phyloP scores from a whole-genome alignment of 1,140 invertebrate genomes.

The Bicyclus anynana region DNA sequence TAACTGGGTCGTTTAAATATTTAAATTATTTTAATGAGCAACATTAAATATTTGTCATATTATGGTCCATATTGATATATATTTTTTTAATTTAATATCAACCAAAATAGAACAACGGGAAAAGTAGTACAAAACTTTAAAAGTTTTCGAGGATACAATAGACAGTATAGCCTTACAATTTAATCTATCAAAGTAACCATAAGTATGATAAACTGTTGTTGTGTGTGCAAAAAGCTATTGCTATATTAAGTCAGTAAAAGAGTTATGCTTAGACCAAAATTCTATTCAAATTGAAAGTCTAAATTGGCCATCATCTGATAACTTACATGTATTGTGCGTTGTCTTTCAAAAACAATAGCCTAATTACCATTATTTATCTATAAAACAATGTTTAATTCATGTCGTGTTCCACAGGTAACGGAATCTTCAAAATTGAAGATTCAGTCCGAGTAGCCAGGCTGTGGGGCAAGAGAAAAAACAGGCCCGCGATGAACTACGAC shows the following conservation, averaged over 20 bases:
- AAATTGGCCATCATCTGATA: constrained; percentile 18
- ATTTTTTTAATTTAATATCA: too few relatives aligned
- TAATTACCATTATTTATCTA: constrained; percentile 30
- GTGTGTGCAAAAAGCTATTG: too few relatives aligned
- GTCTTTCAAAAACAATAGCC: constrained; percentile 35
- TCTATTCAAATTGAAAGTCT: not conserved
- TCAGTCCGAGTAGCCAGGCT: constrained; percentile 95
- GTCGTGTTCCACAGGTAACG: constrained; percentile 79
- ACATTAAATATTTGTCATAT: not conserved
- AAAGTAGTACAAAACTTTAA: too few relatives aligned
- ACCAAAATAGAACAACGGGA: too few relatives aligned
- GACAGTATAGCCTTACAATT: too few relatives aligned
- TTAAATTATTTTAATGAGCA: not conserved
- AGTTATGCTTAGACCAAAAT: not conserved
- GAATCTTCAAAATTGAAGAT: constrained; percentile 99
- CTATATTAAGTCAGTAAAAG: too few relatives aligned
- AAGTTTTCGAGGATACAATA: too few relatives aligned
- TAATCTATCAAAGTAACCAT: too few relatives aligned
- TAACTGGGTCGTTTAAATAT: constrained; percentile 18
- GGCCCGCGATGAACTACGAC: constrained; percentile 99
- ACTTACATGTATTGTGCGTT: constrained; percentile 13
- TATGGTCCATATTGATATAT: too few relatives aligned
- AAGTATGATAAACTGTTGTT: too few relatives aligned
- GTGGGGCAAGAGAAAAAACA: constrained; percentile 98
- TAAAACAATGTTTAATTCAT: constrained; percentile 58